A percentile compares a stretch with the other conserved stretches of the same genome.
These are phyloP conservation scores for Eulithis prunata DNA, from an alignment of 2,888 invertebrate species.

Conservation along the genomic window DNA sequence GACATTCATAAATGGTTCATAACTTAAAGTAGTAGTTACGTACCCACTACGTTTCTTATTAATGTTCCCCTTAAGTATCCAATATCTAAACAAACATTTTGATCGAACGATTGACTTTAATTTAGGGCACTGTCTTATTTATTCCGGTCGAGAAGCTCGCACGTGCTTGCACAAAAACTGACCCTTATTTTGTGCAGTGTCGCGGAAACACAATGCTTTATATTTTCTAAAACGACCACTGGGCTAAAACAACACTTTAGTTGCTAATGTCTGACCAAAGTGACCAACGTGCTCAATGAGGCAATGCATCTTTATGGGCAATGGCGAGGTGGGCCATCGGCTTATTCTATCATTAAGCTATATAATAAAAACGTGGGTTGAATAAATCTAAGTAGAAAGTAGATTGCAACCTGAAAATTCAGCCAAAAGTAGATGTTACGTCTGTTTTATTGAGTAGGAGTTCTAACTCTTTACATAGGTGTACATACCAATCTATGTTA, in stretches of 20 bases:
- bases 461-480: no score
- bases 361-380: no score
- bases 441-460: no score
- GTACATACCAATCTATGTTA: no score
- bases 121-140: slow-evolving; percentile 19
- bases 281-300: no score
- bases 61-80: slow-evolving; percentile 2
- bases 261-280: neutral
- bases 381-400: no score
- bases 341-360: no score
- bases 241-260: slow-evolving; percentile 7
- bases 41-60: neutral
- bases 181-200: slow-evolving; percentile 25
- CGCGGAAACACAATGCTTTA: slow-evolving; percentile 52
- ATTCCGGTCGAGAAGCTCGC: slow-evolving; percentile 40
- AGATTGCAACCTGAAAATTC: neutral
- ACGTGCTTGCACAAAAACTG: slow-evolving; percentile 53
- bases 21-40: no score
- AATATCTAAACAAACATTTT: slow-evolving; percentile 15
- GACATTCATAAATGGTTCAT: no score
- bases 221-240: slow-evolving; percentile 45
- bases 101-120: slow-evolving; percentile 1
- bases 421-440: no score
- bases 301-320: no score
- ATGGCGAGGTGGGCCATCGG: no score